phyloP scores from a whole-genome alignment of 2,113 vertebrate genomes.

The Erythrocercus mccallii region DNA sequence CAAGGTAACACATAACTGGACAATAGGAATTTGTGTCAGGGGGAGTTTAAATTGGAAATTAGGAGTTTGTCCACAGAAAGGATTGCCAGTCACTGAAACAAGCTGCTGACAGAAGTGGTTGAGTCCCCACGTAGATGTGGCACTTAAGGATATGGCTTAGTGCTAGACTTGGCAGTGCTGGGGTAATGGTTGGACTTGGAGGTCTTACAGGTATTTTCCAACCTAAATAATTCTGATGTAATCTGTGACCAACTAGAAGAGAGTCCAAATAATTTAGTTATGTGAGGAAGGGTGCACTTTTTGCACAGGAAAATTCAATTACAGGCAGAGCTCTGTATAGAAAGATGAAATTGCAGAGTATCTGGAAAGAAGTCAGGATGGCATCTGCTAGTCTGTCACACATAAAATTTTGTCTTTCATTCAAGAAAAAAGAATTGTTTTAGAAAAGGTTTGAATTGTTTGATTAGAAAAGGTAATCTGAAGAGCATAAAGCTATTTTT shows the following conservation, averaged over 20 bases:
- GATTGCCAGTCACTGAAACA: neutral
- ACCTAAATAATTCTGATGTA: neutral
- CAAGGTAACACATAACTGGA: neutral
- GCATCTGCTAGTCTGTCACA: neutral
- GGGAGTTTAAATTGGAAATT: neutral
- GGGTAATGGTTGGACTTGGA: neutral
- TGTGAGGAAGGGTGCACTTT: neutral
- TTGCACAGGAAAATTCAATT: neutral
- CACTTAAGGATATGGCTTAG: neutral
- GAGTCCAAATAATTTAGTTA: neutral
- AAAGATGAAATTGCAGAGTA: neutral
- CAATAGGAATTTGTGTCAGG: neutral
- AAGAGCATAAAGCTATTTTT: neutral
- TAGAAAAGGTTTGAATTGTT: neutral
- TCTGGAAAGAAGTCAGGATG: neutral
- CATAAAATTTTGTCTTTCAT: neutral
- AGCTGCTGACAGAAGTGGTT: neutral
- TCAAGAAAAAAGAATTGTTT: neutral
- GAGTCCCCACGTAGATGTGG: neutral
- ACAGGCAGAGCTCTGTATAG: neutral
- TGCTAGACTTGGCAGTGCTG: neutral
- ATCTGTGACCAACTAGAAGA: neutral
- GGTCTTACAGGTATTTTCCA: neutral
- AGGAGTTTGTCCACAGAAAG: neutral
- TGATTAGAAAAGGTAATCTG: neutral